Percentiles rank a stretch among this genome's conserved stretches.
These are phyloP conservation scores for Coreoperca whiteheadi DNA, from an alignment of 2,113 vertebrate species.

Conservation along the genomic window DNA sequence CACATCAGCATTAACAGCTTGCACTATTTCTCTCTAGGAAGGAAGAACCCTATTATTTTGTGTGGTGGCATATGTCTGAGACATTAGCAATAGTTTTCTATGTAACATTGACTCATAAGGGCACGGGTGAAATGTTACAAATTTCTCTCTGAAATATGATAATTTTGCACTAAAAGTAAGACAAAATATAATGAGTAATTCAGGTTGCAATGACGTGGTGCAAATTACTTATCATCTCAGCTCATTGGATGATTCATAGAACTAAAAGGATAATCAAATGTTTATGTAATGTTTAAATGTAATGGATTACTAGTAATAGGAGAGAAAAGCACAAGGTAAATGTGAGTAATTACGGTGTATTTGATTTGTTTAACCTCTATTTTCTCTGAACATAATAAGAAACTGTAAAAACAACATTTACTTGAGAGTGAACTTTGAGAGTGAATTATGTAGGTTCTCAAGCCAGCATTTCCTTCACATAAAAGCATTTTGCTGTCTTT, in stretches of 20 bases:
- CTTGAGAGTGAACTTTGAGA: slow-evolving; percentile 32
- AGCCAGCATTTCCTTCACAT: slow-evolving; percentile 34
- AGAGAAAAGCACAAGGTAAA: neutral
- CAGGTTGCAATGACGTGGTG: neutral
- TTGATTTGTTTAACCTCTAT: neutral
- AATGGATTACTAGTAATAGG: neutral
- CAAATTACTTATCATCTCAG: neutral
- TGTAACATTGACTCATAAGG: neutral
- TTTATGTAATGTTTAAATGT: neutral
- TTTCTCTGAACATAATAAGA: neutral
- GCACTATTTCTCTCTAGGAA: neutral
- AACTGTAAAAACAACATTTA: neutral
- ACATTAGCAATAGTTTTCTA: neutral
- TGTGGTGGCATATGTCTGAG: neutral
- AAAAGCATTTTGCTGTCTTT: slow-evolving; percentile 59
- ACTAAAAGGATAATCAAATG: neutral
- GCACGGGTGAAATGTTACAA: neutral
- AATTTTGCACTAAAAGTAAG: neutral
- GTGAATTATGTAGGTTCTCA: slow-evolving; percentile 47
- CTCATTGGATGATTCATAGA: neutral
- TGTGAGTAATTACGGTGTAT: neutral
- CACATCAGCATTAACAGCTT: slow-evolving; percentile 19
- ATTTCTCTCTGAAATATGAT: neutral
- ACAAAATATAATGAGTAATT: neutral
- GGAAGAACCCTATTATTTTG: slow-evolving; percentile 1